Percentiles rank a stretch among this genome's conserved stretches.
phyloP scores from a whole-genome alignment of 64 coral and sea anemone species.

The Montipora efflorescens region DNA sequence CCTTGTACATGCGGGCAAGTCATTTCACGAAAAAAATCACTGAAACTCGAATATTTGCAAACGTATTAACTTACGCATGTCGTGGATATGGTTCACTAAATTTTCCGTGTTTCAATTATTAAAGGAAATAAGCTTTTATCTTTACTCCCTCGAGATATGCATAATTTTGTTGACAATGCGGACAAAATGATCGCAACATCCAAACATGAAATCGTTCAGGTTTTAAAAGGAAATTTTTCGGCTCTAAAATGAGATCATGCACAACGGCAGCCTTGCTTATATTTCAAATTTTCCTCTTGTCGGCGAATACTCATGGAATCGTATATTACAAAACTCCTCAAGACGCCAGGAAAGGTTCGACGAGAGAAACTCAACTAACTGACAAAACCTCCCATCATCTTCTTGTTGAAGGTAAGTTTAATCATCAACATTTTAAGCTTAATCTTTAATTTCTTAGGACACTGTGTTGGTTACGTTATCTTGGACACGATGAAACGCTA shows the following conservation, averaged over 20 bases:
- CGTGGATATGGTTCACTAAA: not conserved
- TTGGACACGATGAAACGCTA: too few species aligned
- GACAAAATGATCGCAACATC: not conserved
- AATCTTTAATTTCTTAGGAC: not conserved
- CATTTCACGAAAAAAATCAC: not conserved
- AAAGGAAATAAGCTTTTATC: not conserved
- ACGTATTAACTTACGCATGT: not conserved
- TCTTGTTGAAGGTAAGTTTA: conserved; percentile 2
- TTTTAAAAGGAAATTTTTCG: not conserved
- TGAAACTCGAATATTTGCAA: not conserved
- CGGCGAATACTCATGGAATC: not conserved
- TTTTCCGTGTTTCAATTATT: conserved; percentile 47
- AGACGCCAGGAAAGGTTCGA: not conserved
- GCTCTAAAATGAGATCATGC: not conserved
- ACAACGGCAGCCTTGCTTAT: not conserved
- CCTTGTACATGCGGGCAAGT: not conserved
- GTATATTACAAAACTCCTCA: conserved; percentile 9
- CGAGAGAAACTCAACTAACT: not conserved
- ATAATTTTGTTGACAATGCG: conserved; percentile 3
- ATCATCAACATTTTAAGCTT: not conserved
- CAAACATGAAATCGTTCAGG: not conserved
- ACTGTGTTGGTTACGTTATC: not conserved
- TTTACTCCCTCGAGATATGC: not conserved
- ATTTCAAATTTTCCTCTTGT: not conserved
- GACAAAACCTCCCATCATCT: not conserved